Base-by-base conservation (phyloP, 2,113 vertebrate genomes). In the Rhea pennata region DNA sequence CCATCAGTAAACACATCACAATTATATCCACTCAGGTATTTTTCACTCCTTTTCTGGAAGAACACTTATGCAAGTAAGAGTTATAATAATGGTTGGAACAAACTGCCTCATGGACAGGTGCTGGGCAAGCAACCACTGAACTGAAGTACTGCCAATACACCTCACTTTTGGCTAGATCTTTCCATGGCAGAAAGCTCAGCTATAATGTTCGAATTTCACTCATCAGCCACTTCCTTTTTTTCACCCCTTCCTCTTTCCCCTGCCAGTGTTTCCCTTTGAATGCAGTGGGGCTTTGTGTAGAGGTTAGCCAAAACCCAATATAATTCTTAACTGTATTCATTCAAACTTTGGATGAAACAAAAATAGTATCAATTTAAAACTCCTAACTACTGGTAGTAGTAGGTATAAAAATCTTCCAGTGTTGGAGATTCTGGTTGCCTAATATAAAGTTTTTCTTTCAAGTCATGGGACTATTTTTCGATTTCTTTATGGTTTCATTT, bases 101-200 rank as follows among this genome's bases (percentile, higher is more conserved):
- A 94, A 87, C 59, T 88, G 74, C 44, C 69, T 95, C 76, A 96
- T 51, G 69, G 80, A 92, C 88, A 95, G 92, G 91, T 96, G 92
- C 56, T 88, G 65, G 80, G 91, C 76, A 95, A 88, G 56, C 40
- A 90, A 78, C 17, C 29, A 51, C 51, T 91, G 83, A 92, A 74
- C 12, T 86, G 84, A 83, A 87, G 23, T 6, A 13, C 42, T 84
- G 73, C 72, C 84, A 93, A 31, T 64, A 87, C 27, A 81, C 39
- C 26, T 93, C 91, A 88, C 39, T 64, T 65, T 75, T 87, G 86
- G 76, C 76, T 92, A 56, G 40, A 87, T 87, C 33, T 71, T 87
- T 88, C 46, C 65, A 84, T 1, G 0, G 31, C 40, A 93, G 69
- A 94, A 90, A 88, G 5, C 6, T 87, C 80, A 75, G 69, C 24